phyloP scores from a whole-genome alignment of 2,888 invertebrate species.

The Altica lythri region DNA sequence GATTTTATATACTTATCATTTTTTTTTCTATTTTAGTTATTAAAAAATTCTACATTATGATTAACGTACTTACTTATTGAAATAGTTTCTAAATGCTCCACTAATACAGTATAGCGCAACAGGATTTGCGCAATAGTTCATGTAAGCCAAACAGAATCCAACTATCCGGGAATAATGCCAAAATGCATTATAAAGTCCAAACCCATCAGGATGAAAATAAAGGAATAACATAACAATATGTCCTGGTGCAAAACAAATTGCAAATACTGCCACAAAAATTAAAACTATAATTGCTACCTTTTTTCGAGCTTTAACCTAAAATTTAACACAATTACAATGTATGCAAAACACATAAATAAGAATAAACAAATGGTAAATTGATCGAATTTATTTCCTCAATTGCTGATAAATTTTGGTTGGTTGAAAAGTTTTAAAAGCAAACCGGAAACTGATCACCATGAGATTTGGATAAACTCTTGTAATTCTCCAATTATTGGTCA shows the following conservation, averaged over 20 bases:
- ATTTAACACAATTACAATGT: conserved; percentile 9
- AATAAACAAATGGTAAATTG: no score
- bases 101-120: conserved; percentile 92
- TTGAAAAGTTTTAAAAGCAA: no score
- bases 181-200: conserved; percentile 70
- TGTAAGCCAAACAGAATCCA: conserved; percentile 80
- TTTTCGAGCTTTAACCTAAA: conserved; percentile 70
- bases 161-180: conserved; percentile 80
- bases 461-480: no score
- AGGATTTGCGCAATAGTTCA: conserved; percentile 92
- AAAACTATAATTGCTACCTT: conserved; percentile 93
- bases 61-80: conserved; percentile 74
- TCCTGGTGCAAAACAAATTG: conserved; percentile 83
- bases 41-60: no score
- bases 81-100: conserved; percentile 88
- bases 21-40: no score
- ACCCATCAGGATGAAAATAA: conserved; percentile 71
- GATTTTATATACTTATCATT: no score
- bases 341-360: background rate
- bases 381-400: no score
- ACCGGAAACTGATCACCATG: no score
- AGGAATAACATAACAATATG: conserved; percentile 86
- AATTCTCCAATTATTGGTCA: no score
- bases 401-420: no score
- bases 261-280: conserved; percentile 87